A percentile compares a stretch with the other conserved stretches of the same genome.
Evolutionary conservation across 1,140 invertebrate species (phyloP).

Genomic region (Chionoecetes opilio): DNA sequence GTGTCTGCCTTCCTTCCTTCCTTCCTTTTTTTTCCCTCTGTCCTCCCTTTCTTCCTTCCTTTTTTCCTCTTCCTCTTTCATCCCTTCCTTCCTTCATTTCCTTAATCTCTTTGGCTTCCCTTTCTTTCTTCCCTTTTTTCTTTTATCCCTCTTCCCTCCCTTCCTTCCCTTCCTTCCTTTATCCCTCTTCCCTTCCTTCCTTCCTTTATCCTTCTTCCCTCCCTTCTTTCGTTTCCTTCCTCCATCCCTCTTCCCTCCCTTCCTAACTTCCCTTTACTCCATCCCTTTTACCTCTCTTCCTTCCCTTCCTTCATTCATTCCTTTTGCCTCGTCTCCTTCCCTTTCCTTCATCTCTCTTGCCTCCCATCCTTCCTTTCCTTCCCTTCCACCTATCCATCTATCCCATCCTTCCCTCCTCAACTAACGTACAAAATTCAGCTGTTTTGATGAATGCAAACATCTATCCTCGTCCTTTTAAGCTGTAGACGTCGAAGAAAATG

Average conservation of each 20-base stretch:
- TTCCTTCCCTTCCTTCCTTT: too few relatives aligned
- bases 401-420: too few relatives aligned
- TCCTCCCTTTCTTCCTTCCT: neutral
- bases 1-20: neutral
- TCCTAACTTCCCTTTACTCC: neutral
- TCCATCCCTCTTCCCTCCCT: too few relatives aligned
- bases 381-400: neutral
- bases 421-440: too few relatives aligned
- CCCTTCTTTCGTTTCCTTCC: neutral
- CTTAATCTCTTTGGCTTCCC: too few relatives aligned
- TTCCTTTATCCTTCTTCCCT: neutral
- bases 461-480: too few relatives aligned
- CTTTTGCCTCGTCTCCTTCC: neutral
- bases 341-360: neutral
- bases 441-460: too few relatives aligned
- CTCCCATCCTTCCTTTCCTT: neutral
- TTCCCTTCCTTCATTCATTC: neutral
- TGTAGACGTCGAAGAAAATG: too few relatives aligned
- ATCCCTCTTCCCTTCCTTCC: neutral
- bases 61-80: neutral
- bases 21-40: neutral
- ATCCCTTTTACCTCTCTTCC: neutral
- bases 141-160: too few relatives aligned
- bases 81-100: neutral
- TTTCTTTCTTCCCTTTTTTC: too few relatives aligned